phyloP scores from a whole-genome alignment of 2,888 invertebrate genomes.

The Aphrophora alni region DNA sequence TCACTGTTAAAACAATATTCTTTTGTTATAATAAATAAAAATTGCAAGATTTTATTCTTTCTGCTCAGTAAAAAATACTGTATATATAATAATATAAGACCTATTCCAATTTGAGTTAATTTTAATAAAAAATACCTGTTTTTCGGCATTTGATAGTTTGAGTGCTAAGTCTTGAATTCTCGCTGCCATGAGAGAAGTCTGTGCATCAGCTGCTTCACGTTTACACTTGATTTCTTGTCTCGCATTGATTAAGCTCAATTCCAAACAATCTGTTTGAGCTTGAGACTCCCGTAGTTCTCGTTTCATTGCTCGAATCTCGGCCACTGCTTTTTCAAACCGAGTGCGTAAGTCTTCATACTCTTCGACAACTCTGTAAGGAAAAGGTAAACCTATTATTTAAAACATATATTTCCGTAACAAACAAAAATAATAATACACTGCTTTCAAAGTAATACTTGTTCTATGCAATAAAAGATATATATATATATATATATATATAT shows the following conservation, averaged over 20 bases:
- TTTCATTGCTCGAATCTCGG: conserved; percentile 84
- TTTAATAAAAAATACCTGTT: conserved; percentile 65
- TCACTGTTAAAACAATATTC: no score
- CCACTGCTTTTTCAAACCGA: conserved; percentile 81
- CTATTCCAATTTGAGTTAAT: no score
- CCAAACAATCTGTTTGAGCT: conserved; percentile 78
- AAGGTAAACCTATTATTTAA: not conserved
- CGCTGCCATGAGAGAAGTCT: conserved; percentile 80
- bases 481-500: no score
- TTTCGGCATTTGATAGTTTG: conserved; percentile 81
- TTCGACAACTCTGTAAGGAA: conserved; percentile 76
- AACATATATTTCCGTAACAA: not conserved
- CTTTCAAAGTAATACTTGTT: no score
- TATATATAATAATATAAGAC: no score
- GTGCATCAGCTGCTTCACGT: conserved; percentile 68
- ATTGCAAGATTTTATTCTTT: no score
- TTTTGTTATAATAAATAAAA: no score
- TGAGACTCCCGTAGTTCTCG: conserved; percentile 80
- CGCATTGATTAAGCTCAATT: conserved; percentile 77
- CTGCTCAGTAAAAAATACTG: no score
- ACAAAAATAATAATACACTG: not conserved
- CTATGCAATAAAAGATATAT: no score
- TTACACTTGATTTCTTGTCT: conserved; percentile 75
- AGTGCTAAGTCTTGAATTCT: conserved; percentile 83
- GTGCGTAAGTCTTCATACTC: conserved; percentile 79